Conservation (phyloP, 2,113 vertebrate species). For the Atractosteus spatula region DNA sequence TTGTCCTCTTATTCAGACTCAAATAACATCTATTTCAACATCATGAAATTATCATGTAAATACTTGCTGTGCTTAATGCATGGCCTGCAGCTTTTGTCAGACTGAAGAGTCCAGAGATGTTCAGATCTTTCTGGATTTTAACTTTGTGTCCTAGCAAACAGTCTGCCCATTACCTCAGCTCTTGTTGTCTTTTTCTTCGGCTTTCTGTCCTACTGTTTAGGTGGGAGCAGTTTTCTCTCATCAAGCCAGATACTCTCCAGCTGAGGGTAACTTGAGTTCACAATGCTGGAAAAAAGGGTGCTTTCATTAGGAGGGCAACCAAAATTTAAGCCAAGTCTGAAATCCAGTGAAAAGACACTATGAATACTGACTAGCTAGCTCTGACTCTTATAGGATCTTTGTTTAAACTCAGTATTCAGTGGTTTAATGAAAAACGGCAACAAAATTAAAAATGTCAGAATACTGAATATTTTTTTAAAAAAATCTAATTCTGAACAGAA, state of each 20-base stretch:
- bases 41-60: no score
- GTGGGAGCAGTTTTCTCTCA: constrained; percentile 36
- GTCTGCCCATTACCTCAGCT: constrained; percentile 60
- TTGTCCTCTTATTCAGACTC: no score
- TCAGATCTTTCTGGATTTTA: no score
- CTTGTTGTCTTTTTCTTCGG: no score
- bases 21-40: no score
- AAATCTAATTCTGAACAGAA: no score
- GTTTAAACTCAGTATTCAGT: constrained; percentile 11
- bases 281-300: constrained; percentile 32
- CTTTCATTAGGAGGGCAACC: neutral
- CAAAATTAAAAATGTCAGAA: neutral
- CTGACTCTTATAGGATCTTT: neutral
- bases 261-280: constrained; percentile 49
- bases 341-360: neutral
- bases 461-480: neutral
- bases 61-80: no score
- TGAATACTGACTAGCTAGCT: constrained; percentile 4
- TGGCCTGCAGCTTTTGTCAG: no score
- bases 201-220: constrained; percentile 54
- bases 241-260: constrained; percentile 35
- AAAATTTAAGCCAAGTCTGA: neutral
- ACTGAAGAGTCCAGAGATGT: no score
- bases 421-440: neutral
- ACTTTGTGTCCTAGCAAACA: no score